Percentiles rank a stretch among this genome's conserved stretches.
These are phyloP conservation scores for Myzus persicae DNA, from an alignment of 1,140 invertebrate genomes.

Conservation along the genomic window DNA sequence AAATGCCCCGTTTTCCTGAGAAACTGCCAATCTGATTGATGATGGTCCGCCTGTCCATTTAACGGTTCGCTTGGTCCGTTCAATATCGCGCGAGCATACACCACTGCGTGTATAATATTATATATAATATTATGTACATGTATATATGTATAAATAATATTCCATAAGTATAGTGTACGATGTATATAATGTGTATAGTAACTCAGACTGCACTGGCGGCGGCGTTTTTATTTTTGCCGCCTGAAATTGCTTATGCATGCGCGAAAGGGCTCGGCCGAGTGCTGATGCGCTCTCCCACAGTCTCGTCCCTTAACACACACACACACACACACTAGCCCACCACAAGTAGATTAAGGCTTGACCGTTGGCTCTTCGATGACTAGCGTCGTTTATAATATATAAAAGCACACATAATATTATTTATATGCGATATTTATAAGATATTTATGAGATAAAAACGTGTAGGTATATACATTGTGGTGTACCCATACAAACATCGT, in stretches of 20 bases:
- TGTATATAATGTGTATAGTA: not conserved
- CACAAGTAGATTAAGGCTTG: conserved; percentile 20
- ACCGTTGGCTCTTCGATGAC: not conserved
- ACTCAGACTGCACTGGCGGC: not conserved
- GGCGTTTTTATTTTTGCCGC: conserved; percentile 49
- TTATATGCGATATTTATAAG: not conserved
- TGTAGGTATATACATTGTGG: not conserved
- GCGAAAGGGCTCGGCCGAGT: conserved; percentile 31
- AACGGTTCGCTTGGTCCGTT: conserved; percentile 57
- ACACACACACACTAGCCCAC: not conserved
- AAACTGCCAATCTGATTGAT: conserved; percentile 59
- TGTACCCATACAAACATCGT: no score
- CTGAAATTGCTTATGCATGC: conserved; percentile 56
- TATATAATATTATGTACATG: not conserved
- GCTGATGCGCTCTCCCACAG: not conserved
- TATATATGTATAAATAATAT: not conserved
- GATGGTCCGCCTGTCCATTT: conserved; percentile 57
- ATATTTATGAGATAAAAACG: not conserved
- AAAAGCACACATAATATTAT: no score
- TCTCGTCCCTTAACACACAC: not conserved
- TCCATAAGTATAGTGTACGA: not conserved
- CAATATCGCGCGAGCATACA: conserved; percentile 25
- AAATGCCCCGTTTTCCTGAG: conserved; percentile 40
- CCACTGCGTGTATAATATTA: not conserved
- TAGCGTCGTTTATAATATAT: not conserved